A percentile compares a stretch with the other conserved stretches of the same genome.
These are phyloP conservation scores for Drosophila dunni DNA, from an alignment of 1,140 invertebrate genomes.

Conservation along the genomic window DNA sequence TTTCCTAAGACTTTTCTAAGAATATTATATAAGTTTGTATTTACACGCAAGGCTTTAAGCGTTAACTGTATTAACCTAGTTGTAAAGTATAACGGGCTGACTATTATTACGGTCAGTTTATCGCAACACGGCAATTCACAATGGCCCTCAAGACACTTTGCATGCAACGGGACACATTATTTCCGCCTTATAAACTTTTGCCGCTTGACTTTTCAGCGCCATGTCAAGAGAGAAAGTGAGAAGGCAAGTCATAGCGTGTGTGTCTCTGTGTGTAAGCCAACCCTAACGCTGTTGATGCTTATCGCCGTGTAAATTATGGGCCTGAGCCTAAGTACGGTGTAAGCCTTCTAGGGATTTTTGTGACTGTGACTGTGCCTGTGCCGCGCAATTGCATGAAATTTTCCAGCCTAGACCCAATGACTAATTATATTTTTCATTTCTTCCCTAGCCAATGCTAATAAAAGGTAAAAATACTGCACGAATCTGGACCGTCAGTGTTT, in stretches of 20 bases:
- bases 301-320: conserved; percentile 72
- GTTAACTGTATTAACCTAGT: conserved; percentile 49
- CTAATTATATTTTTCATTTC: conserved; percentile 67
- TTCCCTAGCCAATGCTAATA: conserved; percentile 62
- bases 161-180: conserved; percentile 76
- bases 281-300: conserved; percentile 63
- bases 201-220: conserved; percentile 62
- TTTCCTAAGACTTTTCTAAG: not conserved
- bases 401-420: conserved; percentile 49
- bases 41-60: conserved; percentile 36
- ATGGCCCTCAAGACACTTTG: conserved; percentile 38
- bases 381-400: conserved; percentile 26
- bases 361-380: conserved; percentile 11
- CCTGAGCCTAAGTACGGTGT: conserved; percentile 64
- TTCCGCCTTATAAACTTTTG: conserved; percentile 77
- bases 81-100: conserved; percentile 28
- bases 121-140: conserved; percentile 26
- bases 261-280: conserved; percentile 20
- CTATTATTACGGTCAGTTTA: conserved; percentile 62
- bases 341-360: conserved; percentile 48
- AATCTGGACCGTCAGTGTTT: not conserved
- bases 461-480: conserved; percentile 37
- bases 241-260: conserved; percentile 1
- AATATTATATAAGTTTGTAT: conserved; percentile 1
- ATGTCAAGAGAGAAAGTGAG: conserved; percentile 17